phyloP scores from a whole-genome alignment of 1,140 invertebrate species.

The Atta texana region DNA sequence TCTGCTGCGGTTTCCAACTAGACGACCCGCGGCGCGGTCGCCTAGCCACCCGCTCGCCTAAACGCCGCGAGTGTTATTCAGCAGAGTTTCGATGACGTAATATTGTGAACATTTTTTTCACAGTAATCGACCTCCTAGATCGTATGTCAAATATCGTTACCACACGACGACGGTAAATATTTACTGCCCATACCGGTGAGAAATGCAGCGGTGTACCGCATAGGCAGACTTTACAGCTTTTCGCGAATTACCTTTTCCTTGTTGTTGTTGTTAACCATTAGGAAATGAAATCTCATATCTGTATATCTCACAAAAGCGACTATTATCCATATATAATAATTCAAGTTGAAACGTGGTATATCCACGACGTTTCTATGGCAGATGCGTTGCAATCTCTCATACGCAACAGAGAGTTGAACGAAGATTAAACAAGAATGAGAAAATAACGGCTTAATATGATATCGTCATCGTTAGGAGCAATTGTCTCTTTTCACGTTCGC shows the following conservation, averaged over 20 bases:
- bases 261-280: constrained; percentile 6
- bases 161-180: constrained; percentile 68
- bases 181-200: constrained; percentile 42
- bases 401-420: background rate
- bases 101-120: constrained; percentile 20
- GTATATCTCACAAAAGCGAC: constrained; percentile 6
- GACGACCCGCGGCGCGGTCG: constrained; percentile 55
- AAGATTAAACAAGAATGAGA: constrained; percentile 24
- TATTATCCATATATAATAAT: constrained; percentile 1
- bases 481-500: constrained; percentile 20
- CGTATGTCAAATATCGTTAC: constrained; percentile 64
- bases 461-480: constrained; percentile 27
- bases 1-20: constrained; percentile 77
- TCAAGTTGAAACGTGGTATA: background rate
- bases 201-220: constrained; percentile 62
- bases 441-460: constrained; percentile 34
- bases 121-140: constrained; percentile 65
- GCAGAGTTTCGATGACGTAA: constrained; percentile 55
- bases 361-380: background rate
- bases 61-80: constrained; percentile 43
- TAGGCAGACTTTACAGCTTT: constrained; percentile 34
- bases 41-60: constrained; percentile 4
- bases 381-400: constrained; percentile 3
- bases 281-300: constrained; percentile 12
- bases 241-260: constrained; percentile 20